Conservation (phyloP, 1,140 invertebrate genomes). For the Danaus melanippus region DNA sequence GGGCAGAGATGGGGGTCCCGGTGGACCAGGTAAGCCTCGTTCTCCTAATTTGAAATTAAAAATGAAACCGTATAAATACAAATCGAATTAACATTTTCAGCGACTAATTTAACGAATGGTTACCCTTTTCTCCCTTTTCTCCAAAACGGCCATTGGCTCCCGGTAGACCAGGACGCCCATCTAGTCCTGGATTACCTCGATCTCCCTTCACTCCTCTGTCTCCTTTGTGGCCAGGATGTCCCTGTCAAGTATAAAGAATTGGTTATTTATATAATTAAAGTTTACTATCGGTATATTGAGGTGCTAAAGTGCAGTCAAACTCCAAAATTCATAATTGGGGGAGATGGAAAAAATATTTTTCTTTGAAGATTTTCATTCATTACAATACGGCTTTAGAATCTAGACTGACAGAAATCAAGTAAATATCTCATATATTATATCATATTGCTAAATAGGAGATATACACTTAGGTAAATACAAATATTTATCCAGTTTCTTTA, state of each 20-base stretch:
- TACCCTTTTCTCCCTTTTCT: slow-evolving; percentile 74
- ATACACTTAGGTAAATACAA: no score
- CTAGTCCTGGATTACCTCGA: slow-evolving; percentile 72
- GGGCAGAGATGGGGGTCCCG: slow-evolving; percentile 42
- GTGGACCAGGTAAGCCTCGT: slow-evolving; percentile 70
- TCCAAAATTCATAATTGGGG: no score
- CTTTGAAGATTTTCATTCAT: background rate
- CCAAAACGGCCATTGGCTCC: slow-evolving; percentile 71
- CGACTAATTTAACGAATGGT: slow-evolving; percentile 2
- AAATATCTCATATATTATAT: no score
- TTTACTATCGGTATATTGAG: no score
- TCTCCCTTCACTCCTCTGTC: slow-evolving; percentile 79
- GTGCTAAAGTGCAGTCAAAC: no score
- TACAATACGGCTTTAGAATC: no score
- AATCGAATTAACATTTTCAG: slow-evolving; percentile 4
- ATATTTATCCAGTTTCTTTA: no score
- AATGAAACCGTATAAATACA: no score
- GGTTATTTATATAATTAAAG: background rate
- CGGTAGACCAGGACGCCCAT: slow-evolving; percentile 69
- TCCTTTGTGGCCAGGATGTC: slow-evolving; percentile 81
- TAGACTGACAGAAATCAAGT: no score
- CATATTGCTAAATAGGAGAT: no score
- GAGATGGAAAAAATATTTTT: background rate
- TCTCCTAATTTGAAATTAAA: slow-evolving; percentile 40
- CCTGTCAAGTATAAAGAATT: slow-evolving; percentile 46